phyloP scores from a whole-genome alignment of 2,888 invertebrate species.

The Coenonympha arcania region DNA sequence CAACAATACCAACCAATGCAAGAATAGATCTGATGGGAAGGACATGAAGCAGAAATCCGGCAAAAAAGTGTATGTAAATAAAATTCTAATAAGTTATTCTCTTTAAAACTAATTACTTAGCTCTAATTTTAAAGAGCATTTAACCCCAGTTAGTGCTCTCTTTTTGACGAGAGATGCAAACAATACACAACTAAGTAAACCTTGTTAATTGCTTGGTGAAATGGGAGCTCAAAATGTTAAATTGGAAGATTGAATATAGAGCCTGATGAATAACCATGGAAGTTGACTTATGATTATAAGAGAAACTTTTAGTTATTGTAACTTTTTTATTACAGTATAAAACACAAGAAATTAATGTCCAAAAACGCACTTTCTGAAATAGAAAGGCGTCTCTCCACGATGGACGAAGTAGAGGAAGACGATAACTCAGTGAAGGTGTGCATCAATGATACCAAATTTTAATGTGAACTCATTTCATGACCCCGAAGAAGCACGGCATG shows the following conservation, averaged over 20 bases:
- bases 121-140: background rate
- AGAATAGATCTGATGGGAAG: conserved; percentile 44
- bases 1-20: conserved; percentile 78
- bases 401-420: conserved; percentile 90
- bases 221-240: background rate
- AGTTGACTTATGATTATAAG: no score
- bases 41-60: conserved; percentile 54
- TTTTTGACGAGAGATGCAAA: no score
- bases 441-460: conserved; percentile 68
- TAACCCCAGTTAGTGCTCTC: no score
- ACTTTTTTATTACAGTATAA: conserved; percentile 52
- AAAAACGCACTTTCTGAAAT: conserved; percentile 78
- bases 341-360: conserved; percentile 80
- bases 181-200: no score
- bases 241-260: background rate
- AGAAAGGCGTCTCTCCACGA: conserved; percentile 83
- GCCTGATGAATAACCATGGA: background rate
- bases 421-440: conserved; percentile 74
- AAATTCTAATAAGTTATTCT: background rate
- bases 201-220: no score
- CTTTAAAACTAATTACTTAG: background rate
- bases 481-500: conserved; percentile 37
- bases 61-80: conserved; percentile 60
- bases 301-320: background rate
- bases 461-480: conserved; percentile 37